Percentiles rank a stretch among this genome's conserved stretches.
Evolutionary conservation across 2,113 vertebrate genomes (phyloP).

Genomic region (Oplegnathus fasciatus): DNA sequence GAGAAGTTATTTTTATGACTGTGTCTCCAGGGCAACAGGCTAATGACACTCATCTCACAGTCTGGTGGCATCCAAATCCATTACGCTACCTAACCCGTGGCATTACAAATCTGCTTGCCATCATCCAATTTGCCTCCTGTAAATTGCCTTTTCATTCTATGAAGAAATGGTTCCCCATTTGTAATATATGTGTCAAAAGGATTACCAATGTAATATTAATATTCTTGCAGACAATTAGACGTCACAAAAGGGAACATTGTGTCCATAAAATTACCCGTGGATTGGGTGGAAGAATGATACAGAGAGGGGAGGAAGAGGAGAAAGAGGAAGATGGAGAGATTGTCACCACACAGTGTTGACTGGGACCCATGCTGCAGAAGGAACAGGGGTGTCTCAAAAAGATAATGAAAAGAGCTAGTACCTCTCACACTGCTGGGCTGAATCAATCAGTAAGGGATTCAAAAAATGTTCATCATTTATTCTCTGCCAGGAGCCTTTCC

Average conservation of each 20-base stretch:
- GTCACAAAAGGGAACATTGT: conserved; percentile 69
- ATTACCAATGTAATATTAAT: conserved; percentile 82
- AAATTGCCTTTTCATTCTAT: conserved; percentile 83
- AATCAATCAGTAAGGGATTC: conserved; percentile 61
- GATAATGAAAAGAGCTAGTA: conserved; percentile 58
- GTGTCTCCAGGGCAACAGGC: conserved; percentile 76
- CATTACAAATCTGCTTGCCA: conserved; percentile 81
- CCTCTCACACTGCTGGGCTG: conserved; percentile 45
- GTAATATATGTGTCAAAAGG: conserved; percentile 78
- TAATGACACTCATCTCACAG: conserved; percentile 82
- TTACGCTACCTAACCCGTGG: conserved; percentile 78
- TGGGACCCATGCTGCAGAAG: conserved; percentile 37
- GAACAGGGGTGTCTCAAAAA: conserved; percentile 53
- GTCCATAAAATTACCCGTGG: conserved; percentile 70
- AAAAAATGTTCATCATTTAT: conserved; percentile 68
- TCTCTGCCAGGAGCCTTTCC: conserved; percentile 61
- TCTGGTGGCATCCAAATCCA: conserved; percentile 81
- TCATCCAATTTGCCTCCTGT: conserved; percentile 84
- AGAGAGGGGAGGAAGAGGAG: conserved; percentile 20
- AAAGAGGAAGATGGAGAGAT: conserved; percentile 29
- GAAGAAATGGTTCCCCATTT: conserved; percentile 72
- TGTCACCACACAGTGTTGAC: conserved; percentile 48
- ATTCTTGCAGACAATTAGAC: conserved; percentile 79
- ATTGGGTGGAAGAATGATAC: conserved; percentile 43
- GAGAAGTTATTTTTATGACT: conserved; percentile 77